Base-by-base conservation (phyloP, 2,797 vertebrate genomes). In the Catostomus latipinnis region DNA sequence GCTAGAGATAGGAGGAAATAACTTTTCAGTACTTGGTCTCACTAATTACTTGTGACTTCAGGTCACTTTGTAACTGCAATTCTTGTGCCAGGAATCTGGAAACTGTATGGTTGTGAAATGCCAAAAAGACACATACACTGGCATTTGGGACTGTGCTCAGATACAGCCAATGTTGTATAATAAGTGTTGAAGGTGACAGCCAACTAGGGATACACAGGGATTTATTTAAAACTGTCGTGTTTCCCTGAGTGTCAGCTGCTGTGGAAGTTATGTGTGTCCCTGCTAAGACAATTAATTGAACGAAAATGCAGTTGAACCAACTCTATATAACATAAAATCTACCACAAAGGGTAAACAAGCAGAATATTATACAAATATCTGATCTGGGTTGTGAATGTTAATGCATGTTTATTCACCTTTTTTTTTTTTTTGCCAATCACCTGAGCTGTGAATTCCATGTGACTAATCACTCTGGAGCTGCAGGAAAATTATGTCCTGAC, bases 191-290 rank as follows among this genome's bases (percentile, higher is more conserved):
- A 73, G 62, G 70, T 73, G 70, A 67, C 60, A 50, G 78, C 78
- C 78, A 80, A 80, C 60, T 12, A 34, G 70, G 66, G 77, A 72
- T 53, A 49, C 52, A 6, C 9, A 50, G 61, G 70, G 78, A 78
- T 78, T 78, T 78, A 67, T 78, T 78, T 78, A 78, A 71, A 78
- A 78, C 65, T 71, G 67, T 63, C 70, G 73, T 73, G 60, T n/a
- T 67, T 61, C 78, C 78, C 18, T 43, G 61, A 66, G 78, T 80
- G 61, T 80, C 53, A 72, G 61, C 49, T 73, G 11, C 10, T 65
- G 7, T 65, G 62, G 43, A 65, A 46, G 62, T 46, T 14, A 65
- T n/a, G 43, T 14, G 5, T 56, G 16, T 66, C 18, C n/a, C 52
- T 58, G 62, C 62, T 80, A 58, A 57, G 14, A 73, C 66, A 67